Percentiles rank a stretch among this genome's conserved stretches.
Evolutionary conservation across 37 sponge, comb jelly and placozoan species (phyloP).

Genomic region (Axinella damicornis): DNA sequence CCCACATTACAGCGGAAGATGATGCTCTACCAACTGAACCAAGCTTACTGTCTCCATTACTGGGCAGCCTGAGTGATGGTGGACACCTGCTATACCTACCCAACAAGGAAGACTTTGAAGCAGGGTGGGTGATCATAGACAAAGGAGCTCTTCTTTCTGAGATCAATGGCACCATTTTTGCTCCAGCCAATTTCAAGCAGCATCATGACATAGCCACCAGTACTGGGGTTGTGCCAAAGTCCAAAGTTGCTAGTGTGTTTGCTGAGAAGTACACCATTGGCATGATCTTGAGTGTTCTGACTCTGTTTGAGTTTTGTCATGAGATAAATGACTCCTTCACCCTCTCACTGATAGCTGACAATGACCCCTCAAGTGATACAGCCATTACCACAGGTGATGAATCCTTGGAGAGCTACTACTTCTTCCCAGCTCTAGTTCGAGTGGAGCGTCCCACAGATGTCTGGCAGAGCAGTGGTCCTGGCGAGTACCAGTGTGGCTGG

Average conservation of each 20-base stretch:
- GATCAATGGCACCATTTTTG: conserved; percentile 29
- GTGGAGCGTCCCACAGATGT: neutral
- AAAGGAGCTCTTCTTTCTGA: conserved; percentile 5
- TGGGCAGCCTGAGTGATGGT: neutral
- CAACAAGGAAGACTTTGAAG: neutral
- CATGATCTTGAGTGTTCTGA: conserved; percentile 17
- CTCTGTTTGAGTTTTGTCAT: conserved; percentile 28
- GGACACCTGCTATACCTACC: conserved; percentile 15
- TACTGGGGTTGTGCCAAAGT: conserved; percentile 19
- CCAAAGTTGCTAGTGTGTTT: neutral
- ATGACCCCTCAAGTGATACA: too few relatives aligned
- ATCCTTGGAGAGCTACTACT: neutral
- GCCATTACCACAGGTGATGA: neutral
- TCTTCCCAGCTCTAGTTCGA: conserved; percentile 39
- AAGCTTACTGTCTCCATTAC: neutral
- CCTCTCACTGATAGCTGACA: neutral
- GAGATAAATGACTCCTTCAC: neutral
- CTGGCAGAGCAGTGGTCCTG: neutral
- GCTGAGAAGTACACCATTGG: neutral
- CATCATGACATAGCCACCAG: neutral
- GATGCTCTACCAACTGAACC: neutral
- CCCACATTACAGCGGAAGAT: neutral
- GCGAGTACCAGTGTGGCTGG: conserved; percentile 21
- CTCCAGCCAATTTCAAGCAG: conserved; percentile 12
- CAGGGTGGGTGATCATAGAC: conserved; percentile 18